Conservation (phyloP, 2,888 invertebrate species). For the Asteroscopus sphinx region DNA sequence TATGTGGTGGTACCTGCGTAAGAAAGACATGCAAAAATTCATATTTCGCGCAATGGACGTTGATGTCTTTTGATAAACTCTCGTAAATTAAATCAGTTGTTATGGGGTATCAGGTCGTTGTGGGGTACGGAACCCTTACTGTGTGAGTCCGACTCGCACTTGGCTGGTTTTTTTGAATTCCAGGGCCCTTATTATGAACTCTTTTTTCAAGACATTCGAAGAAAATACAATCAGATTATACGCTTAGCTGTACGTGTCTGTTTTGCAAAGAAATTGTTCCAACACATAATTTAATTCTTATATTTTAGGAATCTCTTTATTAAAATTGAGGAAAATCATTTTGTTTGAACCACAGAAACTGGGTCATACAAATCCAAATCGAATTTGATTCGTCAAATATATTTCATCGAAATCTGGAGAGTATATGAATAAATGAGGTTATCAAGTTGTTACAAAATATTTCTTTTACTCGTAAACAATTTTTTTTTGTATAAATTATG, state of each 20-base stretch:
- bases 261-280: background rate
- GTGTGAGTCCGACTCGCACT: no score
- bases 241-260: background rate
- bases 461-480: conserved; percentile 8
- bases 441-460: conserved; percentile 16
- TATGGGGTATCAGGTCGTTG: no score
- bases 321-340: conserved; percentile 15
- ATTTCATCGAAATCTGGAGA: conserved; percentile 32
- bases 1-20: no score
- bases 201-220: no score
- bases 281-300: conserved; percentile 5
- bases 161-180: no score
- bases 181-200: no score
- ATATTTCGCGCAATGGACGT: no score
- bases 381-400: conserved; percentile 41
- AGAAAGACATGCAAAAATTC: no score
- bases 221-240: background rate
- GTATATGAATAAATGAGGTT: conserved; percentile 18
- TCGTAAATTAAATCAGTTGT: no score
- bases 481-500: conserved; percentile 8
- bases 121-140: no score
- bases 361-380: conserved; percentile 31
- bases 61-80: no score
- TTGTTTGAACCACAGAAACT: conserved; percentile 28
- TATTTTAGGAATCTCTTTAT: conserved; percentile 3